These are phyloP conservation scores for Spea bombifrons DNA, from an alignment of 2,113 vertebrate genomes.

Conservation along the genomic window DNA sequence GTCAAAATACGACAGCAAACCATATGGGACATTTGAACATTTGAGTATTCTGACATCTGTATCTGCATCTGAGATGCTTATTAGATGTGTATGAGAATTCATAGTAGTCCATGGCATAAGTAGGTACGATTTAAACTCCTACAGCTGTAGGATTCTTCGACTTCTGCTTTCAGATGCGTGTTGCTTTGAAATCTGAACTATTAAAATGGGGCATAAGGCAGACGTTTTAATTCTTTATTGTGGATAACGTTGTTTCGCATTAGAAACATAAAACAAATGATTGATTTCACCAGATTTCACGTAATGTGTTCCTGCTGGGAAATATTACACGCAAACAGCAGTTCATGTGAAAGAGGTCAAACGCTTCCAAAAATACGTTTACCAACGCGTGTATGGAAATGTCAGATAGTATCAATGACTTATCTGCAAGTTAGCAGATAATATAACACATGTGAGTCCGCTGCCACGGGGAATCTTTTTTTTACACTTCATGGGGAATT, in stretches of 20 bases:
- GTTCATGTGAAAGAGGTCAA: not conserved
- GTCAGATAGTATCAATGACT: constrained; percentile 11
- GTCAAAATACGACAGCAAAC: no score
- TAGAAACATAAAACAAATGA: constrained; percentile 22
- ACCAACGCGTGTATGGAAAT: not conserved
- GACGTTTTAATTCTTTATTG: constrained; percentile 5
- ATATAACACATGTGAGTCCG: constrained; percentile 6
- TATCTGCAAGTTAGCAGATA: not conserved
- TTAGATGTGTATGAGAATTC: no score
- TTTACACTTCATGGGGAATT: constrained; percentile 34
- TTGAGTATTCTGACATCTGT: no score
- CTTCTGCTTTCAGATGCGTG: no score
- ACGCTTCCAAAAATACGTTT: not conserved
- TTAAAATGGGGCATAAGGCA: not conserved
- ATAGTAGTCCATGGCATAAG: no score
- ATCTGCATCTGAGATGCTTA: no score
- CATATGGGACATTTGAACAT: no score
- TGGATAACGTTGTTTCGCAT: constrained; percentile 29
- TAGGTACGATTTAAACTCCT: no score
- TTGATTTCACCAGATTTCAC: constrained; percentile 20
- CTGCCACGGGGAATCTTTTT: constrained; percentile 1
- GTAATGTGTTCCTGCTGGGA: constrained; percentile 39
- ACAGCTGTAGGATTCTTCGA: no score
- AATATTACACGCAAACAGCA: constrained; percentile 19
- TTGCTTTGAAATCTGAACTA: constrained; percentile 23